Evolutionary conservation across 2,888 invertebrate species (phyloP), one percentile per base, ranked within the genome.

Genomic region (Belgica antarctica): DNA sequence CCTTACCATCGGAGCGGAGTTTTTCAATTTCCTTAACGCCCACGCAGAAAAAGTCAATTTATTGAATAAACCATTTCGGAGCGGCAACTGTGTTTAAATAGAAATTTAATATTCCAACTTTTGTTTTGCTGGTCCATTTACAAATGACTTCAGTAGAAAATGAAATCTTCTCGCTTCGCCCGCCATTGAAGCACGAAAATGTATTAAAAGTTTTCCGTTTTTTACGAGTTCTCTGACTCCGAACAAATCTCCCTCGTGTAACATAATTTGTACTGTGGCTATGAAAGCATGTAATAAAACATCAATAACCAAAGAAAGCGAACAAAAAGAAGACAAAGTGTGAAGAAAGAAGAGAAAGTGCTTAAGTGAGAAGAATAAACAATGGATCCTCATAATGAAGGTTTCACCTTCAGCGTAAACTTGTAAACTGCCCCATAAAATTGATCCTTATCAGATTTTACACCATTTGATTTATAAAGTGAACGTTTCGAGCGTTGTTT

Each of bases 371-470:
- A 41, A 41, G 15, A n/a, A 15, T 15, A n/a, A 41, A 8, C 7
- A n/a, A 41, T 12, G 15, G 10, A 41, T 41, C n/a, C 12, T 41
- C n/a, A 41, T n/a, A 41, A 41, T 41, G 41, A 41, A 41, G 41
- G 15, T 15, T n/a, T 41, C 10, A 41, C 41, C 41, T 41, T 31
- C 5, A 31, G 31, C 31, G 31, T 7, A 10, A 31, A 10, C 31
- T 31, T 41, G 41, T 41, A 41, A 41, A 41, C 41, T 41, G 41
- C n/a, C 41, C 41, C 41, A 41, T 41, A 41, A 41, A 41, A 41
- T 41, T 41, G 41, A 41, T 41, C 41, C 41, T 41, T 41, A 41
- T 41, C 41, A 15, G n/a, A 41, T 41, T 15, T 41, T 12, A 12
- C 41, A n/a, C 3, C 3, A 41, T 41, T 15, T 41, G 41, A 41